phyloP scores from a whole-genome alignment of 92 coral and sea anemone genomes.

The Porites cylindrica region DNA sequence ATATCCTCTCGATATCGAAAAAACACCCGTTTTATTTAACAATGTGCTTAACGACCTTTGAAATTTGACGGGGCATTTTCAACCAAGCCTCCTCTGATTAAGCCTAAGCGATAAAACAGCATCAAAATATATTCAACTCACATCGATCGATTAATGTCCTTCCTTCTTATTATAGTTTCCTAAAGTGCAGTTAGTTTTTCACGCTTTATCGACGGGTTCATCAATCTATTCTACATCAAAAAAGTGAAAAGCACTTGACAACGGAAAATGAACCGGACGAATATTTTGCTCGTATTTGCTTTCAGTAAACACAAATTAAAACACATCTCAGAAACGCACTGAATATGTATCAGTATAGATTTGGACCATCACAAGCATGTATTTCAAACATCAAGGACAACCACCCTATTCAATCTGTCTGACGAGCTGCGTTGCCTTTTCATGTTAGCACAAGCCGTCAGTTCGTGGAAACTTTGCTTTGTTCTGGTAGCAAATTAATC shows the following conservation, averaged over 20 bases:
- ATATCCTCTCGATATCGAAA: neutral
- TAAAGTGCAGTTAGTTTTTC: constrained; percentile 27
- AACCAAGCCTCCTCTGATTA: constrained; percentile 17
- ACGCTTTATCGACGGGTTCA: constrained; percentile 22
- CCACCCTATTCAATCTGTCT: neutral
- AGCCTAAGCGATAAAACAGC: neutral
- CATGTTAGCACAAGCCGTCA: neutral
- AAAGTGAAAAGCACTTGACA: constrained; percentile 23
- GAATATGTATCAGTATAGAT: neutral
- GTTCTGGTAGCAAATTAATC: neutral
- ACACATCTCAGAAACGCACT: constrained; percentile 21
- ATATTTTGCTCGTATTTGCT: constrained; percentile 26
- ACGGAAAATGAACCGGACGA: constrained; percentile 41
- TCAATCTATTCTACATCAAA: constrained; percentile 26
- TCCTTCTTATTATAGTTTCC: neutral
- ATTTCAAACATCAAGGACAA: neutral
- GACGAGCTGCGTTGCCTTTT: neutral
- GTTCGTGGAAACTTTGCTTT: neutral
- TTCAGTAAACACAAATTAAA: constrained; percentile 20
- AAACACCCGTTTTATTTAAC: neutral
- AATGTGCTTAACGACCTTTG: neutral
- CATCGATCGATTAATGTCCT: neutral
- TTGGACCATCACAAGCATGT: constrained; percentile 10
- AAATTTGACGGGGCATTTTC: neutral
- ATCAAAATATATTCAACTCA: constrained; percentile 16